phyloP scores from a whole-genome alignment of 92 coral and sea anemone species.

The Bergia sp. region DNA sequence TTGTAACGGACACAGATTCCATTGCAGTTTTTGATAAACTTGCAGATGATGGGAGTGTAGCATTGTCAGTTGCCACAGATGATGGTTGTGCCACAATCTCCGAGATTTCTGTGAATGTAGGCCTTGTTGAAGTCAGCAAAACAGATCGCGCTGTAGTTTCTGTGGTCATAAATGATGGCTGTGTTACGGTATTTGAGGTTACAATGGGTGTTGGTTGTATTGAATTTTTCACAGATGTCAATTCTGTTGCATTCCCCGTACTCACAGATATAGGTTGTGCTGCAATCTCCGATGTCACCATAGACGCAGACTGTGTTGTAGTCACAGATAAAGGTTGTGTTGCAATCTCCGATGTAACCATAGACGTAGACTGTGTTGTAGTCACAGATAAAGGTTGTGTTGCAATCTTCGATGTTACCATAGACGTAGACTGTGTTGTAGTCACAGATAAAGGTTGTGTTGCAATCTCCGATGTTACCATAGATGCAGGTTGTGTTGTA shows the following conservation, averaged over 20 bases:
- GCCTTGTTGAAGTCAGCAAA: background rate
- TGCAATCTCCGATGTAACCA: background rate
- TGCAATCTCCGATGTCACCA: background rate
- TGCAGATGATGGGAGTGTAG: background rate
- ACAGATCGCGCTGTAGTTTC: background rate
- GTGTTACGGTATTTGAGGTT: constrained; percentile 2
- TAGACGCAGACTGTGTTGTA: background rate
- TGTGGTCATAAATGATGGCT: background rate
- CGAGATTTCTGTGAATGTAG: background rate
- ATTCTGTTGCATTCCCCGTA: background rate
- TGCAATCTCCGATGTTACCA: background rate
- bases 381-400: background rate
- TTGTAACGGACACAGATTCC: background rate
- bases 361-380: background rate
- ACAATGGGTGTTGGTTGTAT: background rate
- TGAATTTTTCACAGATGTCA: background rate
- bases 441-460: background rate
- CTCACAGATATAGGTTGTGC: background rate
- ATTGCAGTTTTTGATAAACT: background rate
- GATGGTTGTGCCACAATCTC: background rate
- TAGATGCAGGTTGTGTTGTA: background rate
- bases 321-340: background rate
- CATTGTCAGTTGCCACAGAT: background rate
- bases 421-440: background rate
- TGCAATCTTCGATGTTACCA: background rate